These are phyloP conservation scores for Oncorhynchus mykiss DNA, from an alignment of 2,113 vertebrate species.

Conservation along the genomic window DNA sequence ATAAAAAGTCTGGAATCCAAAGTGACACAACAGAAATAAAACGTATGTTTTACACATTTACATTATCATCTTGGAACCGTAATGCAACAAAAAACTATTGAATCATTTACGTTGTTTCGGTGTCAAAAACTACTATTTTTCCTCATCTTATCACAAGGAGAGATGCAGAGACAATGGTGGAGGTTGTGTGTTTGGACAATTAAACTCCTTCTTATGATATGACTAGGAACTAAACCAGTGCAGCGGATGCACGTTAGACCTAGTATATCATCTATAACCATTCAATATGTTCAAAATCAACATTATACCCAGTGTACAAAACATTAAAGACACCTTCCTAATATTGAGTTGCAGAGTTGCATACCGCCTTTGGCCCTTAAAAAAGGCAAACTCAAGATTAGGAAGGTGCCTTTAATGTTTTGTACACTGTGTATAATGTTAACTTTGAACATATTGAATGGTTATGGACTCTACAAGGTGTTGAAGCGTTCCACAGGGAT, in stretches of 20 bases:
- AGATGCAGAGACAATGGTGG: constrained; percentile 1
- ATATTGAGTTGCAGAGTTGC: no score
- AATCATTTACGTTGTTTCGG: background rate
- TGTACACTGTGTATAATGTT: no score
- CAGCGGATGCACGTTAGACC: constrained; percentile 26
- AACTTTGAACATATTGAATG: no score
- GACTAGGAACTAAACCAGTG: constrained; percentile 29
- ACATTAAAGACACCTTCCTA: no score
- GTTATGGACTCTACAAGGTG: no score
- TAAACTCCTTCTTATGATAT: constrained; percentile 18
- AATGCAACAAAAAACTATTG: constrained; percentile 34
- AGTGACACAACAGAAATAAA: constrained; percentile 45
- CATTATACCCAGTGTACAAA: background rate
- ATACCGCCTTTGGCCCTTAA: no score
- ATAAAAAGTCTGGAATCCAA: constrained; percentile 18
- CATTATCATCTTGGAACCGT: constrained; percentile 48
- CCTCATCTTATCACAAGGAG: background rate
- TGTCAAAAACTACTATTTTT: background rate
- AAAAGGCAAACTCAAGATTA: no score
- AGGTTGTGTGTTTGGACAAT: background rate
- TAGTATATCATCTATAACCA: constrained; percentile 21
- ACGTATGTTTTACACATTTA: constrained; percentile 60
- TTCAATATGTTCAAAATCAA: constrained; percentile 49
- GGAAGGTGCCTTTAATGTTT: no score
- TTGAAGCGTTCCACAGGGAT: no score